Conservation (phyloP, 2,888 invertebrate species). For the Aricia artaxerxes region DNA sequence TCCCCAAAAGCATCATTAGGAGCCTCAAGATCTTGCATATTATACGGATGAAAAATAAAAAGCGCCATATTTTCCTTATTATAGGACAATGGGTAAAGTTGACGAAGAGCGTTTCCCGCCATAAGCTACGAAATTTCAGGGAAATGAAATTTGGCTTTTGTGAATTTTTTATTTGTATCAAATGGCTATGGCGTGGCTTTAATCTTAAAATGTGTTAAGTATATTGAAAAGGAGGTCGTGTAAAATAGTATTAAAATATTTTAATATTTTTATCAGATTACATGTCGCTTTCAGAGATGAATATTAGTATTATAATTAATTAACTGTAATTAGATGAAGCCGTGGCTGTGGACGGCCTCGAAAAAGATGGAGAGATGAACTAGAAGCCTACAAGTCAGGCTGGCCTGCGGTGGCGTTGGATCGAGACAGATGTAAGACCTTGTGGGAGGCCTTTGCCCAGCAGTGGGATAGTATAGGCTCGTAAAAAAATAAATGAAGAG, state of each 20-base stretch:
- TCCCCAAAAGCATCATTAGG: constrained; percentile 40
- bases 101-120: constrained; percentile 12
- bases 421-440: too few species aligned
- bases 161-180: constrained; percentile 12
- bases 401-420: too few species aligned
- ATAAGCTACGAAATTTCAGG: constrained; percentile 1
- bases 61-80: constrained; percentile 25
- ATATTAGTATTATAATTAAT: too few species aligned
- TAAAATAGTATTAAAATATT: not conserved
- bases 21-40: constrained; percentile 37
- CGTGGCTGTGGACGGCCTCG: too few species aligned
- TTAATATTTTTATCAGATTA: too few species aligned
- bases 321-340: too few species aligned
- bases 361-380: too few species aligned
- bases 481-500: too few species aligned
- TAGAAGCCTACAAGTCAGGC: too few species aligned
- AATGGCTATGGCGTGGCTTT: not conserved
- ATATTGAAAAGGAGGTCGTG: not conserved
- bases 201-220: not conserved
- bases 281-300: too few species aligned
- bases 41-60: constrained; percentile 36
- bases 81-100: constrained; percentile 16
- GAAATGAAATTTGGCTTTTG: constrained; percentile 27
- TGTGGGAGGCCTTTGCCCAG: too few species aligned
- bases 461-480: too few species aligned